Percentiles rank a stretch among this genome's conserved stretches.
These are phyloP conservation scores for Heliothis subflexa DNA, from an alignment of 1,140 invertebrate genomes.

Conservation along the genomic window DNA sequence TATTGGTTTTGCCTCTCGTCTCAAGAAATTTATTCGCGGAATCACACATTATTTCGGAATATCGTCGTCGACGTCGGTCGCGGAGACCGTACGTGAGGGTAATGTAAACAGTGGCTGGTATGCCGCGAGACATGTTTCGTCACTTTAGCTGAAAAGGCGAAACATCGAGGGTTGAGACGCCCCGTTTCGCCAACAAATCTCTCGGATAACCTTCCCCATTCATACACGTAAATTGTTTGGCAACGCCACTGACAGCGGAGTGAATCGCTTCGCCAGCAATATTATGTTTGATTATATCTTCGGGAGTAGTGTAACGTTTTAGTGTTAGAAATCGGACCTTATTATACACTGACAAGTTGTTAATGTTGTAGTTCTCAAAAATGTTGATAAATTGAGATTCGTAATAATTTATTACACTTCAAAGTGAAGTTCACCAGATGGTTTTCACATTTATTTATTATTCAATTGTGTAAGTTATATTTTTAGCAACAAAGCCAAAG, in stretches of 20 bases:
- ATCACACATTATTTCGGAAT: slow-evolving; percentile 64
- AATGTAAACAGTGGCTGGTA: slow-evolving; percentile 58
- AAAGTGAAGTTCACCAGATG: slow-evolving; percentile 21
- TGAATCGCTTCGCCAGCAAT: slow-evolving; percentile 38
- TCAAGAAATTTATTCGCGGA: slow-evolving; percentile 56
- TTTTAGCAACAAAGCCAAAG: slow-evolving; percentile 32
- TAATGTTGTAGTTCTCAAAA: too few relatives aligned
- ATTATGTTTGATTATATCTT: slow-evolving; percentile 38
- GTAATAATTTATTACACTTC: neutral
- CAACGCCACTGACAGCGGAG: slow-evolving; percentile 36
- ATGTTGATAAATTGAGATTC: too few relatives aligned
- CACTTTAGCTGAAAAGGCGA: slow-evolving; percentile 63
- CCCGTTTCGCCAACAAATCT: slow-evolving; percentile 50
- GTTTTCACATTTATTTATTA: slow-evolving; percentile 16
- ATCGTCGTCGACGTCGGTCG: slow-evolving; percentile 58
- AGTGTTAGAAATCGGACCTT: neutral
- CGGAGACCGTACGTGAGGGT: slow-evolving; percentile 56
- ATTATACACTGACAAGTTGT: neutral
- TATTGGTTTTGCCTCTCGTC: slow-evolving; percentile 47
- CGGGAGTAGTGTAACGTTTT: slow-evolving; percentile 7
- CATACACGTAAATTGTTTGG: slow-evolving; percentile 49
- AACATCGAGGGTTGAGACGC: slow-evolving; percentile 47
- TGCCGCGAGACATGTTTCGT: slow-evolving; percentile 65
- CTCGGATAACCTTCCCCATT: slow-evolving; percentile 48
- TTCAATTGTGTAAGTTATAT: slow-evolving; percentile 31